Conservation (phyloP, 2,888 invertebrate genomes). For the Eristalis pertinax region DNA sequence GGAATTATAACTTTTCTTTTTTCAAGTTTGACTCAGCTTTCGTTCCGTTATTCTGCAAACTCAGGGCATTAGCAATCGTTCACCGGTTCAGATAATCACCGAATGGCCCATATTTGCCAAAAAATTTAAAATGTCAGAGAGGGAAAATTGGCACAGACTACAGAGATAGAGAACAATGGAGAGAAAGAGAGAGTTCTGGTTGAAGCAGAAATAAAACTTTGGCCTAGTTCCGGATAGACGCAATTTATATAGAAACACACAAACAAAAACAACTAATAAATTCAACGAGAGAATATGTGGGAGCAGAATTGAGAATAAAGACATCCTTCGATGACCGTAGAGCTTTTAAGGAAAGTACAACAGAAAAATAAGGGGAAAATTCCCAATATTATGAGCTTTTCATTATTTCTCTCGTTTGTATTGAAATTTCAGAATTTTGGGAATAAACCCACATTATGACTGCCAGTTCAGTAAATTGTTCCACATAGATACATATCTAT, state of each 20-base stretch:
- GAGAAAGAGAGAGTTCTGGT: neutral
- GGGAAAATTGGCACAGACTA: neutral
- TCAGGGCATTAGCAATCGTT: slow-evolving; percentile 1
- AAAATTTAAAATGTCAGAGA: neutral
- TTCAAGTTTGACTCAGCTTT: neutral
- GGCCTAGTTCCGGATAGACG: slow-evolving; percentile 50
- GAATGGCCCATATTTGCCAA: slow-evolving; percentile 13
- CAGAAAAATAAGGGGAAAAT: neutral
- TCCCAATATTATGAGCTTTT: neutral
- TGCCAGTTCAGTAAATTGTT: too few species aligned
- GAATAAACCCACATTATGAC: neutral
- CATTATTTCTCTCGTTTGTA: neutral
- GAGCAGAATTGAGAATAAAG: neutral
- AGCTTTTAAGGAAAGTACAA: neutral
- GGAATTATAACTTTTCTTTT: neutral
- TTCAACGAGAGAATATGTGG: neutral
- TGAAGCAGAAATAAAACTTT: slow-evolving; percentile 32
- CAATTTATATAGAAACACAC: slow-evolving; percentile 24
- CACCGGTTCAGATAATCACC: slow-evolving; percentile 23
- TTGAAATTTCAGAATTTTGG: neutral
- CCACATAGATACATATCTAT: neutral
- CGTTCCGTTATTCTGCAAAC: neutral
- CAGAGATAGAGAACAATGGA: neutral
- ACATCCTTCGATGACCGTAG: neutral
- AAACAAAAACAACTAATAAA: neutral